These are phyloP conservation scores for Mionectes olivaceus DNA, from an alignment of 2,797 vertebrate species.

Conservation along the genomic window DNA sequence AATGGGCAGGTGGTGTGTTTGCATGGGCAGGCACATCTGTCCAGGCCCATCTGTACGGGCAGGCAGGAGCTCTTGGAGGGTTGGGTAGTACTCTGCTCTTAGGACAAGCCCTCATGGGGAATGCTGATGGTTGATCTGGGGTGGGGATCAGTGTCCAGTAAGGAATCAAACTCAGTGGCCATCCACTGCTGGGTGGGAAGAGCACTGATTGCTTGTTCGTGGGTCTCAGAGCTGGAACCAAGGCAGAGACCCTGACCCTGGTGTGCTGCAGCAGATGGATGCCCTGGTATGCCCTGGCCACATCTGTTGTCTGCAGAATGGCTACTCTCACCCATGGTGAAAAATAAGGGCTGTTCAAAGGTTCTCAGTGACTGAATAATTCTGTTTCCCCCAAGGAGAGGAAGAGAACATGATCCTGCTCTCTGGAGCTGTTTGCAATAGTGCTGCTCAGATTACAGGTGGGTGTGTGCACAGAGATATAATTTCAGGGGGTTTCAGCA, in stretches of 20 bases:
- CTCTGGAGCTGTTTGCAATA: background rate
- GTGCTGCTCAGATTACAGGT: background rate
- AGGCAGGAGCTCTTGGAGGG: background rate
- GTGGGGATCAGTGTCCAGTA: fast-evolving
- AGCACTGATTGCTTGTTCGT: background rate
- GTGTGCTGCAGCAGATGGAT: background rate
- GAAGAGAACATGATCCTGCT: background rate
- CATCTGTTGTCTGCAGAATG: background rate
- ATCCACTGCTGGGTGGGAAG: background rate
- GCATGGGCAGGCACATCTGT: background rate
- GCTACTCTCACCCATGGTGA: fast-evolving
- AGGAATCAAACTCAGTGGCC: fast-evolving
- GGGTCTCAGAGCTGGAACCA: background rate
- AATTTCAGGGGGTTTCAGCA: background rate
- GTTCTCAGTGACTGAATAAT: background rate
- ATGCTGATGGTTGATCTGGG: background rate
- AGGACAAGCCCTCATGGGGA: background rate
- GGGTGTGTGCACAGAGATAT: background rate
- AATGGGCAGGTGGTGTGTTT: background rate
- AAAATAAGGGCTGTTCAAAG: background rate
- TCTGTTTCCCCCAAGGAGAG: background rate
- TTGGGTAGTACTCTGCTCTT: background rate
- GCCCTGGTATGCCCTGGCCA: background rate
- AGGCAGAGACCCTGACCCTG: background rate
- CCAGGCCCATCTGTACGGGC: background rate